Base-by-base conservation (phyloP, 2,113 vertebrate species). In the Romanogobio albipinnatus region DNA sequence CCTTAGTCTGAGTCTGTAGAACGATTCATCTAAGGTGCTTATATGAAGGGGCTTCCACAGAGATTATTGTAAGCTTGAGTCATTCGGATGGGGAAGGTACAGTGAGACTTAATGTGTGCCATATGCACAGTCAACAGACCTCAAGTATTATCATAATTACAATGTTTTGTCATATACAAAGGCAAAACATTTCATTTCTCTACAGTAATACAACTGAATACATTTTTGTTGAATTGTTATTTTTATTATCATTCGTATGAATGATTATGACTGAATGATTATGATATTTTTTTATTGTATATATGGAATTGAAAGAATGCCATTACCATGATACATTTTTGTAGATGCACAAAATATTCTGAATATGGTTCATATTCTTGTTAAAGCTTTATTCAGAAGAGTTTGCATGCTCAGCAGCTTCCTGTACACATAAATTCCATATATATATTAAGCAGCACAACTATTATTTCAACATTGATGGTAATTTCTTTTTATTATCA, bases 41-140 rank as follows among this genome's bases (percentile, higher is more conserved):
- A 58, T 53, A 62, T 56, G 49, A 19, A 45, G 53, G 83, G 59
- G 59, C 56, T 62, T 76, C 19, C 59, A 77, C 17, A 26, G 45
- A 76, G 82, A 76, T 84, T 84, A 84, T 49, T 84, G 71, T 76
- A 76, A 84, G n/a, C 73, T 76, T 51, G 39, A n/a, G 39, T 77
- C 45, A 77, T 77, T 68, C 39, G 66, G n/a, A 81, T 51, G 26
- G 29, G 33, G 45, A 47, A 0, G 15, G 53, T 43, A 82, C 24
- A 17, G 10, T 43, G 68, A 11, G 56, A 43, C 14, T 61, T 15
- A 59, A 58, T n/a, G 14, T 36, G 29, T n/a, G 45, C 62, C 24
- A 70, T 15, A 58, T n/a, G 17, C 10, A 8, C 10, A 36, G 43
- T 11, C 17, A 7, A 22, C 47, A 71, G 9, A 33, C 9, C 33